Conservation (phyloP, 2,113 vertebrate species). For the Furnarius figulus region DNA sequence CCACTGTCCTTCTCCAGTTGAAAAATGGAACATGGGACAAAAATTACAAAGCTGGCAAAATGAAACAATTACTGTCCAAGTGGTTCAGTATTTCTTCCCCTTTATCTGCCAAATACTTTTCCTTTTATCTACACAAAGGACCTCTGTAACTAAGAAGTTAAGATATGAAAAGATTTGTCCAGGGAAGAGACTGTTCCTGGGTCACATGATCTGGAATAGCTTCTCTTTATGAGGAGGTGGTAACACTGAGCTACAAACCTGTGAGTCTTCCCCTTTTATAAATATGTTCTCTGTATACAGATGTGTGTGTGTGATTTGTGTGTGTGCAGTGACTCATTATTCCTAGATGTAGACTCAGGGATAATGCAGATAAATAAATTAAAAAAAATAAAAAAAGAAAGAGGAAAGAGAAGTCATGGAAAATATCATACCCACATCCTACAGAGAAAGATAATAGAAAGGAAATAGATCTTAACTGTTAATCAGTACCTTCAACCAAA, state of each 20-base stretch:
- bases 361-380: neutral
- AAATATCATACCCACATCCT: neutral
- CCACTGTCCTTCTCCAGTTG: fast-evolving
- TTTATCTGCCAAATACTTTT: neutral
- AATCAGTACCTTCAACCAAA: neutral
- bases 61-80: neutral
- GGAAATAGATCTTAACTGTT: neutral
- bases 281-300: neutral
- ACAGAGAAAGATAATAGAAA: neutral
- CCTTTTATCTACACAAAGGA: neutral
- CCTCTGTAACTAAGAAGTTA: neutral
- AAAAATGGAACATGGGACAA: neutral
- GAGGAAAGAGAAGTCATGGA: neutral
- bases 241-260: neutral
- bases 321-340: neutral
- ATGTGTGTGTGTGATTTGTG: fast-evolving
- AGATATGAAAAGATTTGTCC: fast-evolving
- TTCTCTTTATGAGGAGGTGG: neutral
- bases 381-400: neutral
- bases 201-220: neutral
- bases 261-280: neutral
- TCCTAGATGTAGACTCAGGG: neutral
- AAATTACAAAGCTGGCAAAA: fast-evolving
- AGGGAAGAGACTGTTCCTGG: neutral
- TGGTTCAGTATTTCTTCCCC: neutral